These are phyloP conservation scores for Erynnis tages DNA, from an alignment of 2,888 invertebrate genomes.

Conservation along the genomic window DNA sequence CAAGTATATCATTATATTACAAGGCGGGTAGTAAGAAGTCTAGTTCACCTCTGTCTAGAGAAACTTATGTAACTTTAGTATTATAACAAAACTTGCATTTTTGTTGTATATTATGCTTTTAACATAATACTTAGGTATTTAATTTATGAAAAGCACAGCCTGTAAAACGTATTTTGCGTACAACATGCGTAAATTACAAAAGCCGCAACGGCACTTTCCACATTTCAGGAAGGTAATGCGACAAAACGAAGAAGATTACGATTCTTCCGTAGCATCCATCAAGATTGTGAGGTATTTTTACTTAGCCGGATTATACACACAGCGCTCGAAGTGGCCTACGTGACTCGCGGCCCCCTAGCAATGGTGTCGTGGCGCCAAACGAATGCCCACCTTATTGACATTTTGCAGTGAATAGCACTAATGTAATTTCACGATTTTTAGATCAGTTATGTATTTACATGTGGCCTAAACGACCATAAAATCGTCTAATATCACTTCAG, in stretches of 20 bases:
- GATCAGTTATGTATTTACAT: neutral
- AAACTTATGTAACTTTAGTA: too few species aligned
- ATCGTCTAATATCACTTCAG: slow-evolving; percentile 30
- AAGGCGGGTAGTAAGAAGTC: too few species aligned
- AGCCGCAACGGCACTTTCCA: slow-evolving; percentile 22
- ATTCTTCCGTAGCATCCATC: slow-evolving; percentile 2
- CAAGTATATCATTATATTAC: too few species aligned
- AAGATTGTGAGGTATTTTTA: slow-evolving; percentile 39
- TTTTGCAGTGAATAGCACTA: slow-evolving; percentile 38
- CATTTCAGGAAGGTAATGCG: slow-evolving; percentile 36
- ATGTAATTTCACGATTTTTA: slow-evolving; percentile 16
- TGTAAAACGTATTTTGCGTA: neutral
- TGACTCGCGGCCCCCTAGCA: slow-evolving; percentile 70
- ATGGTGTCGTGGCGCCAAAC: slow-evolving; percentile 75
- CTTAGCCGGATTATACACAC: slow-evolving; percentile 48
- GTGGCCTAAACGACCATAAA: neutral
- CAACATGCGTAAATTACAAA: slow-evolving; percentile 5
- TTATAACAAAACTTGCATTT: too few species aligned
- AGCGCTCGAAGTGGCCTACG: slow-evolving; percentile 72
- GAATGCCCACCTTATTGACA: slow-evolving; percentile 73
- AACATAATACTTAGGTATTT: too few species aligned
- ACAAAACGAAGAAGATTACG: slow-evolving; percentile 33
- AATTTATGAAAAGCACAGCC: too few species aligned
- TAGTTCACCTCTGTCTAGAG: too few species aligned
- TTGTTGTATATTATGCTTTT: too few species aligned